A percentile compares a stretch with the other conserved stretches of the same genome.
phyloP scores from a whole-genome alignment of 1,140 invertebrate species.

The Epicauta chinensis region DNA sequence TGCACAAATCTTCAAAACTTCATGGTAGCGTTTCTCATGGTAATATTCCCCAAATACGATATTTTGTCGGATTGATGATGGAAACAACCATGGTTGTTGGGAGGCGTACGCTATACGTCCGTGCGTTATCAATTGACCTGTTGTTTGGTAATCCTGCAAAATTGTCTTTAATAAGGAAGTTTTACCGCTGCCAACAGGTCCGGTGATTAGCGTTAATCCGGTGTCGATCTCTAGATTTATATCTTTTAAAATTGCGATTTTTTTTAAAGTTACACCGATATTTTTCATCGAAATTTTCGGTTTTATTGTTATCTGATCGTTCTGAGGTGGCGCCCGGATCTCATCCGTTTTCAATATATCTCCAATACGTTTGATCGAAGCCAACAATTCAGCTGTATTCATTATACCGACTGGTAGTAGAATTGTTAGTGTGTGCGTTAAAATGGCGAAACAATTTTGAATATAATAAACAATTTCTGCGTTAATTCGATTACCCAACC shows the following conservation, averaged over 20 bases:
- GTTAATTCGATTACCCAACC: constrained; percentile 57
- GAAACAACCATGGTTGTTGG: constrained; percentile 71
- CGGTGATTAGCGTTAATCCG: constrained; percentile 63
- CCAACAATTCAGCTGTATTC: constrained; percentile 46
- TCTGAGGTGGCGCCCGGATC: constrained; percentile 1
- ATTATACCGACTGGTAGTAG: constrained; percentile 64
- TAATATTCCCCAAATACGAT: constrained; percentile 53
- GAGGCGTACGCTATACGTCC: constrained; percentile 70
- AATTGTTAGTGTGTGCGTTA: constrained; percentile 66
- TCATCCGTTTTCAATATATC: constrained; percentile 23
- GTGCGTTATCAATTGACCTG: constrained; percentile 53
- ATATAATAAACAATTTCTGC: constrained; percentile 73
- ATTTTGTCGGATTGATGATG: constrained; percentile 52
- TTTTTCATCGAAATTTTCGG: constrained; percentile 25
- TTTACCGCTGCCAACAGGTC: constrained; percentile 76
- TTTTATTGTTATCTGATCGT: constrained; percentile 5
- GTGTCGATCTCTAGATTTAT: constrained; percentile 50
- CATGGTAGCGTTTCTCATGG: constrained; percentile 50
- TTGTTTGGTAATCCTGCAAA: constrained; percentile 60
- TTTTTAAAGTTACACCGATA: constrained; percentile 20
- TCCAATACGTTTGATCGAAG: constrained; percentile 24
- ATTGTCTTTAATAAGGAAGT: constrained; percentile 63
- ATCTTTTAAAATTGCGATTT: constrained; percentile 49
- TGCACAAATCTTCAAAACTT: constrained; percentile 54
- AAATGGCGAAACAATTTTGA: constrained; percentile 64